Base-by-base conservation (phyloP, 2,113 vertebrate genomes). In the Chloropsis cyanopogon region DNA sequence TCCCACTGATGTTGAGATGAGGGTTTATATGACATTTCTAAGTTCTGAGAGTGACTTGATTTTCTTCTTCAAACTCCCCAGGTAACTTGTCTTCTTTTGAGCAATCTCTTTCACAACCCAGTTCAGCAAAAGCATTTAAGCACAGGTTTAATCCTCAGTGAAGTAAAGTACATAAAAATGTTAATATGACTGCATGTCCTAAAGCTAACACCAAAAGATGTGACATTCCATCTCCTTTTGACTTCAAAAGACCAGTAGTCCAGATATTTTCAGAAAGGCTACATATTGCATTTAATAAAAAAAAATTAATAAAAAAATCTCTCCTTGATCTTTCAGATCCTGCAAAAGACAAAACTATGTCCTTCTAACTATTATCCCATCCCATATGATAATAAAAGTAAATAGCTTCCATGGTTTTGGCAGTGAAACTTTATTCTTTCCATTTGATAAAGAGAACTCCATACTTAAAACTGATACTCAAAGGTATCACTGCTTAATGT, bases 11-110 rank as follows among this genome's bases (percentile, higher is more conserved):
- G 52, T 7, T 60, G 65, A 95, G 80, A 88, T 86, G 72, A 90
- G 68, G 77, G 84, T 88, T 95, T 92, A 80, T 69, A 57, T 31
- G 61, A 85, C 73, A 92, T 95, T 95, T 95, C 37, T 64, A 46
- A 89, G 61, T 88, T 91, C 70, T 95, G 59, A 94, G 39, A 82
- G 42, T 35, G 50, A 66, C 65, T 94, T 82, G 59, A 93, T 87
- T 91, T 91, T 82, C 53, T 50, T 79, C 84, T 91, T 93, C 84
- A 79, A 95, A 91, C 47, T 73, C 39, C 26, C 18, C 50, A 79
- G 59, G 66, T 95, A 70, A 28, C 47, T 86, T 73, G 71, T 53
- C 71, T 73, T 81, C 60, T 79, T 93, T 82, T 53, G 93, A 85
- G 29, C 28, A 76, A 54, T 89, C 46, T 76, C 57, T 76, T 85